These are phyloP conservation scores for Dicrostonyx torquatus DNA, from an alignment of 2,797 vertebrate species.

Conservation along the genomic window DNA sequence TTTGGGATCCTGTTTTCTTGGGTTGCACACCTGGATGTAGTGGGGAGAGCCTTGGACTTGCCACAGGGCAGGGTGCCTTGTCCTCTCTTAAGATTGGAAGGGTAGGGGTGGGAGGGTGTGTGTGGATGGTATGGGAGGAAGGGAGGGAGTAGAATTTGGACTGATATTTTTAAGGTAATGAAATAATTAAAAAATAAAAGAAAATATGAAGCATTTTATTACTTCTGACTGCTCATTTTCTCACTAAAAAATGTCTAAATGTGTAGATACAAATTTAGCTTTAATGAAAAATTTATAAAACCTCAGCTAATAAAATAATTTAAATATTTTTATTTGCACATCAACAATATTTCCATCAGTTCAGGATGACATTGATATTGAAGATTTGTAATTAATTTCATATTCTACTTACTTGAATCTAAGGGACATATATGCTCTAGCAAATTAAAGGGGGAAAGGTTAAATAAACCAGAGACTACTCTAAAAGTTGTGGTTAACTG, in stretches of 20 bases:
- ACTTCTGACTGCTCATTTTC: not conserved
- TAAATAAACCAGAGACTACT: conserved; percentile 12
- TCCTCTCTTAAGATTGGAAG: no score
- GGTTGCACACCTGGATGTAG: no score
- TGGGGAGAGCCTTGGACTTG: no score
- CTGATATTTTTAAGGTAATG: no score
- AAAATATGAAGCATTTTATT: not conserved
- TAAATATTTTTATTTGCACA: not conserved
- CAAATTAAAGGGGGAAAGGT: not conserved
- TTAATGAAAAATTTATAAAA: not conserved
- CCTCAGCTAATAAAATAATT: not conserved
- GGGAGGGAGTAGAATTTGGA: no score
- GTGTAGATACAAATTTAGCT: not conserved
- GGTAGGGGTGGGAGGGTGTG: no score
- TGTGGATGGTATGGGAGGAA: no score
- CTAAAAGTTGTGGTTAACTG: not conserved
- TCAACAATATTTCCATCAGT: not conserved
- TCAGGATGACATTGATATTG: not conserved
- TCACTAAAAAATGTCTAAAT: not conserved
- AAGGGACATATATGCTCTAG: not conserved
- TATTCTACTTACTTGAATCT: not conserved
- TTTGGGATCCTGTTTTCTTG: no score
- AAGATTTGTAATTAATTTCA: not conserved
- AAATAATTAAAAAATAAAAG: not conserved
- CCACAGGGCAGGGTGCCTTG: no score